These are phyloP conservation scores for Oxygymnocypris stewartii DNA, from an alignment of 2,113 vertebrate genomes.

Conservation along the genomic window DNA sequence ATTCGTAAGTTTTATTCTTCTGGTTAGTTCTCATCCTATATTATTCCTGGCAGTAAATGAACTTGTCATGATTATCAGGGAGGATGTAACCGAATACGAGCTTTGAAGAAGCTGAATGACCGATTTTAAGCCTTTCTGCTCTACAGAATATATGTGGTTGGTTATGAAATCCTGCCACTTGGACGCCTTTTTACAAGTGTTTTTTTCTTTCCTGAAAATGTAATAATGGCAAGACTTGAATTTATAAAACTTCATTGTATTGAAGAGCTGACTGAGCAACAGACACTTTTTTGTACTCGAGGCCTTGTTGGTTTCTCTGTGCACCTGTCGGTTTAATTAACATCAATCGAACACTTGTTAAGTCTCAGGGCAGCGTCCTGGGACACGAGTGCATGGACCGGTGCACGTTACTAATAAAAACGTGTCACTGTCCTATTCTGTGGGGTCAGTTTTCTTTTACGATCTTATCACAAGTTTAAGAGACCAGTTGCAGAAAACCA, in stretches of 20 bases:
- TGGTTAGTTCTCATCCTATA: not conserved
- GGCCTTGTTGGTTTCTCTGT: slow-evolving; percentile 62
- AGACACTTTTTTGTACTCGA: slow-evolving; percentile 40
- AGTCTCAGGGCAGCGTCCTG: slow-evolving; percentile 72
- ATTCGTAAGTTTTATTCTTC: not conserved
- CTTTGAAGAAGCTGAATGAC: not conserved
- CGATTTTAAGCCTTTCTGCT: slow-evolving; percentile 29
- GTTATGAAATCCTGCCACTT: slow-evolving; percentile 47
- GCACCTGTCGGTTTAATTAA: slow-evolving; percentile 66
- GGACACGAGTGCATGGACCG: slow-evolving; percentile 73
- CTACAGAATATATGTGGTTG: slow-evolving; percentile 57
- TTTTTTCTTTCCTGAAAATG: slow-evolving; percentile 46
- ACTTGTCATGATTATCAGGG: slow-evolving; percentile 31
- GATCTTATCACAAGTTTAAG: not conserved
- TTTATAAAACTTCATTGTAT: slow-evolving; percentile 64
- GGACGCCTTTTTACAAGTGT: slow-evolving; percentile 36
- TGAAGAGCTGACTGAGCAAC: slow-evolving; percentile 30
- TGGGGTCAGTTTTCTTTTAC: slow-evolving; percentile 24
- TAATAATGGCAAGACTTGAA: slow-evolving; percentile 66
- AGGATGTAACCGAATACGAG: not conserved
- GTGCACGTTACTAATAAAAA: slow-evolving; percentile 80
- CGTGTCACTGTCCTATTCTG: slow-evolving; percentile 69
- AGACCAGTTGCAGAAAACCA: not conserved
- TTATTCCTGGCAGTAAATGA: not conserved
- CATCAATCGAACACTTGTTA: slow-evolving; percentile 70